These are phyloP conservation scores for Cathartes aura DNA, from an alignment of 2,113 vertebrate genomes.

Conservation along the genomic window DNA sequence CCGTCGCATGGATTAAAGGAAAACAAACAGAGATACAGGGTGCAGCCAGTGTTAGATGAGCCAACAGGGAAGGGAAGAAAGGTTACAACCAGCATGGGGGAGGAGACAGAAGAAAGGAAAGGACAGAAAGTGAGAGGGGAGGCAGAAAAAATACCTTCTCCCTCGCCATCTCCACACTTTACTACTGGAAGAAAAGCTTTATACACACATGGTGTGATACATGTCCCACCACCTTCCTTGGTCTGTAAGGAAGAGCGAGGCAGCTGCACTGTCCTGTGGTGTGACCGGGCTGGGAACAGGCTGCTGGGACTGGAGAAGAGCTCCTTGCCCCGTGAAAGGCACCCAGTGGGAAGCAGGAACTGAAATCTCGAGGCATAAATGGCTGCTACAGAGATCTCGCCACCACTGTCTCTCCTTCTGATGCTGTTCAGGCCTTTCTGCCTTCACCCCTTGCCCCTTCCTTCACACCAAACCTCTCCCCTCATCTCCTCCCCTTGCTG, in stretches of 20 bases:
- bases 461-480: background rate
- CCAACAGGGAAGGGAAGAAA: background rate
- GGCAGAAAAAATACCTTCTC: background rate
- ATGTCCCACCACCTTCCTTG: background rate
- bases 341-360: background rate
- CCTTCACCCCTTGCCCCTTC: background rate
- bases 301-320: background rate
- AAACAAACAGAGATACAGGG: constrained; percentile 20
- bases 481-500: background rate
- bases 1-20: background rate
- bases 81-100: background rate
- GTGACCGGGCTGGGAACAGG: background rate
- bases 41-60: background rate
- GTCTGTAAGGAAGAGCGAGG: background rate
- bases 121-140: background rate
- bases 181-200: background rate
- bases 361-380: background rate
- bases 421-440: background rate
- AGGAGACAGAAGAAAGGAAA: background rate
- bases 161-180: background rate
- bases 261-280: rapidly evolving
- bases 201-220: background rate
- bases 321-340: background rate
- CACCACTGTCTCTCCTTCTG: background rate
- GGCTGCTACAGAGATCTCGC: background rate